Conservation (phyloP, 2,888 invertebrate genomes). For the Dynastes maya region DNA sequence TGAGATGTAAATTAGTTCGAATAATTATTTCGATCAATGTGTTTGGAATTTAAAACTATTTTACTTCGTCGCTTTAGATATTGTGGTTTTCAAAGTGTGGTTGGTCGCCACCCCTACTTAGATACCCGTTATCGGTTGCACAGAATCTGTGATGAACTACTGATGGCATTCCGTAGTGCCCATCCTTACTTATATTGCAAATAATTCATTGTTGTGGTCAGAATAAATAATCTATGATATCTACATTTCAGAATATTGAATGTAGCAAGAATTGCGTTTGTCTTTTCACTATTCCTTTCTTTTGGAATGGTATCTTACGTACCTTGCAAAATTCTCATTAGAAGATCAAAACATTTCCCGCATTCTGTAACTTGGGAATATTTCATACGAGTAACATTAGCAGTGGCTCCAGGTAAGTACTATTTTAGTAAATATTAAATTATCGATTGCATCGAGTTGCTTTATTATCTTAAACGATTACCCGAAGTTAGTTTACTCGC, state of each 20-base stretch:
- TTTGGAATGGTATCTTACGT: slow-evolving; percentile 33
- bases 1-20: no score
- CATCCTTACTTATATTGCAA: no score
- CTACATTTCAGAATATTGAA: slow-evolving; percentile 18
- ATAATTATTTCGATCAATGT: no score
- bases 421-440: neutral
- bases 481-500: neutral
- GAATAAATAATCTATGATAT: slow-evolving; percentile 1
- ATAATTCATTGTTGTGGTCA: neutral
- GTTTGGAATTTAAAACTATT: no score
- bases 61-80: no score
- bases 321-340: slow-evolving; percentile 2
- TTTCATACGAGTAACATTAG: slow-evolving; percentile 8
- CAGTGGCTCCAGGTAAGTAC: slow-evolving; percentile 15
- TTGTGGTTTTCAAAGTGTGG: no score
- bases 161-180: no score
- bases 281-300: slow-evolving; percentile 10
- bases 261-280: slow-evolving; percentile 18
- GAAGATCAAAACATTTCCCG: slow-evolving; percentile 8
- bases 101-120: no score
- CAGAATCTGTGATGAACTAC: no score
- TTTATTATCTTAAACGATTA: neutral
- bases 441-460: neutral
- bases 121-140: no score
- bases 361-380: slow-evolving; percentile 36